A percentile compares a stretch with the other conserved stretches of the same genome.
Evolutionary conservation across 2,797 vertebrate species (phyloP).

Genomic region (Avahi laniger): DNA sequence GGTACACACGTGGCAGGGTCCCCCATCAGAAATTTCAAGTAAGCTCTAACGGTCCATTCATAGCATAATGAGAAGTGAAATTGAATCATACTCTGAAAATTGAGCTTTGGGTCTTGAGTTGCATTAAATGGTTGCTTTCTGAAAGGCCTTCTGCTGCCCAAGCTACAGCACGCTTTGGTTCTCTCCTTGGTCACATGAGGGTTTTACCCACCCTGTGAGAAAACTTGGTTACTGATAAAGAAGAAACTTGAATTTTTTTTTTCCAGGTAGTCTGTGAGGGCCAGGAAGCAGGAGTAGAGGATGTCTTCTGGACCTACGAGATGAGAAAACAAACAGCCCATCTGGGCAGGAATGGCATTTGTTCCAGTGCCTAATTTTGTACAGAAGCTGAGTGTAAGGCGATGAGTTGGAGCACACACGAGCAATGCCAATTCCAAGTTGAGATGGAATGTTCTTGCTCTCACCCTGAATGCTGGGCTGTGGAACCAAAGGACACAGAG

Average conservation of each 20-base stretch:
- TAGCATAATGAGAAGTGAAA: background rate
- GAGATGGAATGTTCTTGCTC: background rate
- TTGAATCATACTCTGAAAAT: background rate
- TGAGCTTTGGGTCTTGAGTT: background rate
- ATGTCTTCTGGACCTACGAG: conserved; percentile 65
- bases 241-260: background rate
- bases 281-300: conserved; percentile 64
- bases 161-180: background rate
- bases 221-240: background rate
- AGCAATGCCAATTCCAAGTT: background rate
- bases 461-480: background rate
- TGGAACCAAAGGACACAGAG: background rate
- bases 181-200: background rate
- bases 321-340: conserved; percentile 53
- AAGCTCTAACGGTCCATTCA: background rate
- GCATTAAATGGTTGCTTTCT: background rate
- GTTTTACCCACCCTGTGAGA: background rate
- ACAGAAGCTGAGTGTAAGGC: conserved; percentile 18
- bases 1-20: background rate
- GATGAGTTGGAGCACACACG: background rate
- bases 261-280: conserved; percentile 17
- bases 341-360: conserved; percentile 16
- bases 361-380: conserved; percentile 21
- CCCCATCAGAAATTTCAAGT: background rate
- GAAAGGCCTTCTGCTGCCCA: background rate